Conservation (phyloP, 2,888 invertebrate genomes). For the Diaphora mendica region DNA sequence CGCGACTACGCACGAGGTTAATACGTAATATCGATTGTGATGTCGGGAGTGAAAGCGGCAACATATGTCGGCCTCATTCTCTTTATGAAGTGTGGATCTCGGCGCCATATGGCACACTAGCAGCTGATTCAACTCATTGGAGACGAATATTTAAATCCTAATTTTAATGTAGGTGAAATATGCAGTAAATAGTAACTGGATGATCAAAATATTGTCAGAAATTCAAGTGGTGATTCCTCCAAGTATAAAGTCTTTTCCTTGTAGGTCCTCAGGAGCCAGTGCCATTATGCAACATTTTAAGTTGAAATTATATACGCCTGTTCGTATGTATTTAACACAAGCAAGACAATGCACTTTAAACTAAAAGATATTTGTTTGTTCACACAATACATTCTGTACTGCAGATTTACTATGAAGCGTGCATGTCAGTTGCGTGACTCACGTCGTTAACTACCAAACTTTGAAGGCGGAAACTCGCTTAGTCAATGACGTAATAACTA, state of each 20-base stretch:
- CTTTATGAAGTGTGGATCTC: slow-evolving; percentile 79
- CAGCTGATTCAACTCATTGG: slow-evolving; percentile 76
- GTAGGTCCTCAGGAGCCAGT: not conserved
- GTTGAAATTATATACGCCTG: not conserved
- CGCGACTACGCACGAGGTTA: slow-evolving; percentile 38
- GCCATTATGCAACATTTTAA: not conserved
- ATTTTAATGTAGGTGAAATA: slow-evolving; percentile 31
- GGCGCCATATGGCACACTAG: slow-evolving; percentile 80
- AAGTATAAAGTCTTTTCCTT: not conserved
- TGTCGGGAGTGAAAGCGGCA: slow-evolving; percentile 84
- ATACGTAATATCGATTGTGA: slow-evolving; percentile 75
- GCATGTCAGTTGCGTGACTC: slow-evolving; percentile 81
- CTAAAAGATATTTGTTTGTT: slow-evolving; percentile 50
- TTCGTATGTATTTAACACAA: slow-evolving; percentile 30
- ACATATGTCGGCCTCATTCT: slow-evolving; percentile 84
- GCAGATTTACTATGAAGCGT: slow-evolving; percentile 73
- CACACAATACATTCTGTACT: slow-evolving; percentile 58
- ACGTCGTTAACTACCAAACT: slow-evolving; percentile 80
- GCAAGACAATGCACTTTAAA: slow-evolving; percentile 63
- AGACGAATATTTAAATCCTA: slow-evolving; percentile 37
- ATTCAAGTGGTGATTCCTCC: not conserved
- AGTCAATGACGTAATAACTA: slow-evolving; percentile 83
- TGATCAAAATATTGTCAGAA: slow-evolving; percentile 8
- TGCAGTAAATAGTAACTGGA: not conserved
- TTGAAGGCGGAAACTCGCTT: slow-evolving; percentile 83